A percentile compares a stretch with the other conserved stretches of the same genome.
Evolutionary conservation across 2,888 invertebrate genomes (phyloP).

Genomic region (Drosophila picticornis): DNA sequence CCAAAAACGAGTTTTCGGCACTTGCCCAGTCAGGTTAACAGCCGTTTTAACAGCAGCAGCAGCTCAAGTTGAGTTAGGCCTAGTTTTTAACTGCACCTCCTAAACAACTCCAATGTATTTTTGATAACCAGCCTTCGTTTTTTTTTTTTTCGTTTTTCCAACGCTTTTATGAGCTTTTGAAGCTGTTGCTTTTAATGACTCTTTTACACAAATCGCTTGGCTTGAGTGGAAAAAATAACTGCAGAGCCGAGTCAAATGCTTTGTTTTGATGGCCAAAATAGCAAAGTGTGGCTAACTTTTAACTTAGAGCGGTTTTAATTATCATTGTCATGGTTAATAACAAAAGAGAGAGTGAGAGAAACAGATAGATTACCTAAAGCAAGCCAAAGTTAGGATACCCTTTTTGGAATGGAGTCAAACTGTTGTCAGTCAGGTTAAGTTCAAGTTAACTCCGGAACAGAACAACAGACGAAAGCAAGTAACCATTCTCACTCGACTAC

Average conservation of each 20-base stretch:
- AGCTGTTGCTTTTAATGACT: constrained; percentile 1
- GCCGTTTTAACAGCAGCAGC: constrained; percentile 30
- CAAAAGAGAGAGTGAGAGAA: neutral
- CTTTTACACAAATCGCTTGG: constrained; percentile 1
- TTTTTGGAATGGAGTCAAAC: neutral
- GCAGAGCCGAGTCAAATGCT: neutral
- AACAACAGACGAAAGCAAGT: neutral
- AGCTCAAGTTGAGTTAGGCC: constrained; percentile 37
- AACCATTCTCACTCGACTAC: neutral
- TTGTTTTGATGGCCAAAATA: neutral
- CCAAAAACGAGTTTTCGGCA: constrained; percentile 73
- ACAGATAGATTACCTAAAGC: neutral
- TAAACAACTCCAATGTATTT: neutral
- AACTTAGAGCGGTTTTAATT: neutral
- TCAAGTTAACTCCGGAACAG: too few relatives aligned
- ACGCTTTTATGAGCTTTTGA: neutral
- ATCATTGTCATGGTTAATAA: neutral
- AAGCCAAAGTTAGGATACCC: neutral
- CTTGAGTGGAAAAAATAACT: neutral
- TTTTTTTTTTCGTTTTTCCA: neutral
- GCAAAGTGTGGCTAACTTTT: neutral
- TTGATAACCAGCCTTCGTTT: neutral
- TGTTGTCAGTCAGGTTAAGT: too few relatives aligned
- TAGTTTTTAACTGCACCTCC: constrained; percentile 23
- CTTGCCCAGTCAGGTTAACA: constrained; percentile 53